Evolutionary conservation across 1,140 invertebrate species (phyloP).

Genomic region (Rhyacophila brunnea): DNA sequence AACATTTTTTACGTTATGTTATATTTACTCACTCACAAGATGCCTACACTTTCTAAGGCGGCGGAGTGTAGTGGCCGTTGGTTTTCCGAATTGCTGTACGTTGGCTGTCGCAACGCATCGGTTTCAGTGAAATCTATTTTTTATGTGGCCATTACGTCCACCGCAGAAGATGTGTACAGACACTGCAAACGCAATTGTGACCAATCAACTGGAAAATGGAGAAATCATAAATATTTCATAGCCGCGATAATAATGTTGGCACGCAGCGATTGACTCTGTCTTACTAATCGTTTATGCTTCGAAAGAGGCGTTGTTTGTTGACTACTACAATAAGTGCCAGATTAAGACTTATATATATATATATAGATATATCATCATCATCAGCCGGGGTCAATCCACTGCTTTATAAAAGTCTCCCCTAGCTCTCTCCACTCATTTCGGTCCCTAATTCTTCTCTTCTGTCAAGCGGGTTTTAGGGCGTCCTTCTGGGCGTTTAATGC

Average conservation of each 20-base stretch:
- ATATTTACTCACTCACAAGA: no score
- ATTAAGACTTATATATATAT: no score
- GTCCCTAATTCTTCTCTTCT: no score
- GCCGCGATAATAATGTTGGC: slow-evolving; percentile 12
- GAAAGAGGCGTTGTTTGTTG: neutral
- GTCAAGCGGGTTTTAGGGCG: no score
- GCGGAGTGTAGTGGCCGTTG: no score
- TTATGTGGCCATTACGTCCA: slow-evolving; percentile 15
- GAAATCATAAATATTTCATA: slow-evolving; percentile 33
- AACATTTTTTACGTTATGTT: no score
- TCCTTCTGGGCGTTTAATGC: no score
- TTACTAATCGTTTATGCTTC: slow-evolving; percentile 12
- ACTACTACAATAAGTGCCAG: no score
- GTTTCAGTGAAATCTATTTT: slow-evolving; percentile 30
- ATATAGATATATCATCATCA: no score
- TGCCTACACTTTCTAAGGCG: neutral
- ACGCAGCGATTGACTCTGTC: slow-evolving; percentile 15
- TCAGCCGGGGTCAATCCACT: no score
- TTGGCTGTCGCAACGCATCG: slow-evolving; percentile 6
- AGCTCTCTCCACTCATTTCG: no score
- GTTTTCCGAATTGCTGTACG: neutral
- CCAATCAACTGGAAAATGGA: slow-evolving; percentile 34
- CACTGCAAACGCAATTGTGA: slow-evolving; percentile 29
- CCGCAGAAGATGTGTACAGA: slow-evolving; percentile 35
- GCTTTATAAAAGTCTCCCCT: no score